These are phyloP conservation scores for Tiphia femorata DNA, from an alignment of 2,888 invertebrate genomes.

Conservation along the genomic window DNA sequence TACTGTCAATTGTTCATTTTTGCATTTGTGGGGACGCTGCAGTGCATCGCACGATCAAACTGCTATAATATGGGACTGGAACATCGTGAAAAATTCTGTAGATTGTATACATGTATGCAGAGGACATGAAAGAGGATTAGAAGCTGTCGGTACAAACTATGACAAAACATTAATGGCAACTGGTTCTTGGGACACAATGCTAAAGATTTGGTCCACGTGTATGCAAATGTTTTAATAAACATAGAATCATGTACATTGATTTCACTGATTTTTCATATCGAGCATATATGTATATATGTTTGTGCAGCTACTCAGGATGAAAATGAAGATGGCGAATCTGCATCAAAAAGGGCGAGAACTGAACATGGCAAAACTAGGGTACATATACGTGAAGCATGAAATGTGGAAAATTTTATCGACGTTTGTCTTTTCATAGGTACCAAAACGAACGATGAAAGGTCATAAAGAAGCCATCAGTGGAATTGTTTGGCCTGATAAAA, in stretches of 20 bases:
- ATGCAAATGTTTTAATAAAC: constrained; percentile 46
- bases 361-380: constrained; percentile 75
- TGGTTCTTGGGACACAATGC: constrained; percentile 92
- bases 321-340: constrained; percentile 73
- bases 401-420: neutral
- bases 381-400: constrained; percentile 50
- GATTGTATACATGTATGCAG: constrained; percentile 85
- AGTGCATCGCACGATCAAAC: constrained; percentile 95
- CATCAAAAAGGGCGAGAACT: constrained; percentile 74
- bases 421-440: constrained; percentile 72
- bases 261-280: too few species aligned
- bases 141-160: constrained; percentile 84
- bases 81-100: constrained; percentile 79
- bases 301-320: constrained; percentile 63
- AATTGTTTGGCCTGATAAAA: constrained; percentile 85
- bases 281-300: too few species aligned
- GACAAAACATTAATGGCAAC: constrained; percentile 80
- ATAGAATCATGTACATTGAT: neutral
- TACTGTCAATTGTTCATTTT: neutral
- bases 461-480: constrained; percentile 93
- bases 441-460: constrained; percentile 89
- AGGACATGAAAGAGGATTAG: constrained; percentile 94
- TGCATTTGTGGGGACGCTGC: constrained; percentile 20
- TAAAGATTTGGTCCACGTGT: constrained; percentile 92
- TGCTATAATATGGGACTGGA: constrained; percentile 91